Evolutionary conservation across 2,888 invertebrate genomes (phyloP).

Genomic region (Stenodema calcarata): DNA sequence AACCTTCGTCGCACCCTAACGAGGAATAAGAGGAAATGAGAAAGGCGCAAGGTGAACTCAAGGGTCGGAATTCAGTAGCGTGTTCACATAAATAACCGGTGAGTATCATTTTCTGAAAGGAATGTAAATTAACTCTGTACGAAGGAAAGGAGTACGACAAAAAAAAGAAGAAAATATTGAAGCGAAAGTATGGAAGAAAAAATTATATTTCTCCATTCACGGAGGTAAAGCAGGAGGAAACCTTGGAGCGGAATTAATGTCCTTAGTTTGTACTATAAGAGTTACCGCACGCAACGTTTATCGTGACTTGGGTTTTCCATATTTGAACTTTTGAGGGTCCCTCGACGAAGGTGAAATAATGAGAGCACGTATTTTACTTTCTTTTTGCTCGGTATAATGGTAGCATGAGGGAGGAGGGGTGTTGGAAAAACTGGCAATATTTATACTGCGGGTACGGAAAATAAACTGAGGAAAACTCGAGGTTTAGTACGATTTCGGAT

Average conservation of each 20-base stretch:
- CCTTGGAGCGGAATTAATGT: slow-evolving; percentile 36
- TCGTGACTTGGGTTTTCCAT: slow-evolving; percentile 4
- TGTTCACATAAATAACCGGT: slow-evolving; percentile 40
- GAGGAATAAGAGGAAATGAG: slow-evolving; percentile 13
- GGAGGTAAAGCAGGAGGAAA: not conserved
- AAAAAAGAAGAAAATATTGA: not conserved
- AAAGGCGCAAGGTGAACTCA: slow-evolving; percentile 9
- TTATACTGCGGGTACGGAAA: too few species aligned
- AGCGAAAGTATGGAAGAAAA: slow-evolving; percentile 18
- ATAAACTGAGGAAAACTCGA: too few species aligned
- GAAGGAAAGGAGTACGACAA: not conserved
- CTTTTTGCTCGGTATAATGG: too few species aligned
- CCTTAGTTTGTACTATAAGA: slow-evolving; percentile 22
- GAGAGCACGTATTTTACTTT: not conserved
- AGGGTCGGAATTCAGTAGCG: slow-evolving; percentile 27
- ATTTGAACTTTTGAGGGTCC: slow-evolving; percentile 1
- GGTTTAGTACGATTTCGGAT: too few species aligned
- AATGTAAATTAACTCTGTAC: slow-evolving; percentile 38
- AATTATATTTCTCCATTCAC: slow-evolving; percentile 37
- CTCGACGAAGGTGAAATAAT: slow-evolving; percentile 7
- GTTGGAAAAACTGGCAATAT: too few species aligned
- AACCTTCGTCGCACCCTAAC: not conserved
- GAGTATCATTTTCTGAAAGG: slow-evolving; percentile 39
- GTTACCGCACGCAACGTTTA: slow-evolving; percentile 37
- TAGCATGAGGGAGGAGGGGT: too few species aligned